These are phyloP conservation scores for Elegia similella DNA, from an alignment of 2,888 invertebrate species.

Conservation along the genomic window DNA sequence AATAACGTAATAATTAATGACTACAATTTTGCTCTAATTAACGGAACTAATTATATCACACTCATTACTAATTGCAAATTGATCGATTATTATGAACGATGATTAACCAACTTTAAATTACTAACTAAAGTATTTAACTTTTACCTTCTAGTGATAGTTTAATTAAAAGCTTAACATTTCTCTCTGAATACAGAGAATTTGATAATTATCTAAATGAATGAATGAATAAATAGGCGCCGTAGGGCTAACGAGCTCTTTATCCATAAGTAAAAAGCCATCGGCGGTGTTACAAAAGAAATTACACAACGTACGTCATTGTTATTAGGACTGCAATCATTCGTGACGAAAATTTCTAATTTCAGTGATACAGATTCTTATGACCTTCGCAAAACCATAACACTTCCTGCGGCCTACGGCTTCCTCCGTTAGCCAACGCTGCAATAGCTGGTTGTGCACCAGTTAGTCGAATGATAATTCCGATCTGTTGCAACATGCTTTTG, in stretches of 20 bases:
- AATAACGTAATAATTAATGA: neutral
- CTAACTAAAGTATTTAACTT: too few species aligned
- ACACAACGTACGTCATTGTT: conserved; percentile 3
- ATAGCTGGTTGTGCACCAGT: conserved; percentile 74
- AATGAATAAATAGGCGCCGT: too few species aligned
- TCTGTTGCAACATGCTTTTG: conserved; percentile 71
- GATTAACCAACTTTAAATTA: neutral
- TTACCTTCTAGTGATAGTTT: too few species aligned
- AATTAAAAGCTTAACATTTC: too few species aligned
- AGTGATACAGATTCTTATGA: conserved; percentile 49
- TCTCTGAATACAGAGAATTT: too few species aligned
- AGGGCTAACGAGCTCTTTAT: too few species aligned
- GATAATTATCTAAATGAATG: too few species aligned
- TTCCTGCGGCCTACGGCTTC: conserved; percentile 66
- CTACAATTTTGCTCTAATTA: neutral
- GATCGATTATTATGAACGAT: neutral
- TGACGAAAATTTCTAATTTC: conserved; percentile 52
- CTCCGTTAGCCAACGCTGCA: conserved; percentile 62
- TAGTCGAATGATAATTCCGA: conserved; percentile 77
- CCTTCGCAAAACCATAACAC: conserved; percentile 64
- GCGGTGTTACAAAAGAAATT: neutral
- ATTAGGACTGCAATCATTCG: conserved; percentile 33
- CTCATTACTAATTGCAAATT: neutral
- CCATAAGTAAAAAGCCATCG: neutral
- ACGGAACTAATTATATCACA: neutral